Evolutionary conservation across 2,113 vertebrate species (phyloP).

Genomic region (Upupa epops): DNA sequence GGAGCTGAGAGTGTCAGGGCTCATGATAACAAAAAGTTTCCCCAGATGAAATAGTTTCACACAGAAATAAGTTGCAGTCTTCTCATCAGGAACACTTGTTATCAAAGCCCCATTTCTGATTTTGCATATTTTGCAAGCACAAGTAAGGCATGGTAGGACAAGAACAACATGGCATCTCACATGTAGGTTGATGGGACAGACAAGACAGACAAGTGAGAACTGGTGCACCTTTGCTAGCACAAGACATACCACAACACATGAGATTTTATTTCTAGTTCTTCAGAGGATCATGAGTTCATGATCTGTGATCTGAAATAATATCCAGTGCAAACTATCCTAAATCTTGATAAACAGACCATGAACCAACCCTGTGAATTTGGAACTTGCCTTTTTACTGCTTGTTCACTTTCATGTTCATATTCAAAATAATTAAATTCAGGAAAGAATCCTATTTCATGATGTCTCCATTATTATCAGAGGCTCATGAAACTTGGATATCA

Average conservation of each 20-base stretch:
- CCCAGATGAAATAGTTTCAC: background rate
- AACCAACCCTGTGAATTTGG: background rate
- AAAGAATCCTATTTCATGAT: background rate
- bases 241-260: background rate
- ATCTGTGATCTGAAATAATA: background rate
- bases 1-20: background rate
- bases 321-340: background rate
- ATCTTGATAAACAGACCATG: background rate
- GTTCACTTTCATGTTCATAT: background rate
- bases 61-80: background rate
- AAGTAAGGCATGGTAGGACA: accelerated
- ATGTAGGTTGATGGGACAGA: background rate
- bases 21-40: background rate
- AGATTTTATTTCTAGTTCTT: background rate
- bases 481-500: background rate
- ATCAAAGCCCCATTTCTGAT: background rate
- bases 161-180: background rate
- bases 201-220: background rate
- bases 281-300: background rate
- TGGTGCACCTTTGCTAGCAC: background rate
- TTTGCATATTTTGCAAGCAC: background rate
- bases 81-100: background rate
- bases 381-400: background rate
- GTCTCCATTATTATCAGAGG: background rate
- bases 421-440: background rate